phyloP scores from a whole-genome alignment of 2,888 invertebrate species.

The Tenthredo scrophulariae region DNA sequence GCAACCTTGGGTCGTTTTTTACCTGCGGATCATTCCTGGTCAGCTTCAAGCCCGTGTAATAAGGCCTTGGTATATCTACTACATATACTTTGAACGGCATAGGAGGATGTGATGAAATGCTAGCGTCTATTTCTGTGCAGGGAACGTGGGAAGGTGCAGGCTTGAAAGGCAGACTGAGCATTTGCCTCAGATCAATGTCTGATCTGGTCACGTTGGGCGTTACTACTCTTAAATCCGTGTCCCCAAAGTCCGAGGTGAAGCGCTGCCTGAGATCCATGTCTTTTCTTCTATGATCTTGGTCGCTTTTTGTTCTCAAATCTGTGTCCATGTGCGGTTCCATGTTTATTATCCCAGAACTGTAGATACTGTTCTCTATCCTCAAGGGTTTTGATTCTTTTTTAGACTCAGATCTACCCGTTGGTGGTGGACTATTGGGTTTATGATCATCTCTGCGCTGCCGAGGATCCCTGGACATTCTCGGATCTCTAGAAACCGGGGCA shows the following conservation, averaged over 20 bases:
- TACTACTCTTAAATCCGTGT: conserved; percentile 83
- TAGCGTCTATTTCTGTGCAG: conserved; percentile 92
- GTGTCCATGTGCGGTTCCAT: conserved; percentile 73
- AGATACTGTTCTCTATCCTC: conserved; percentile 75
- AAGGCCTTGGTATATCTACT: conserved; percentile 86
- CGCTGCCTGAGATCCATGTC: conserved; percentile 81
- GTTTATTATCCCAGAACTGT: conserved; percentile 74
- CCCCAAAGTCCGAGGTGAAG: conserved; percentile 79
- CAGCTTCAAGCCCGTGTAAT: conserved; percentile 87
- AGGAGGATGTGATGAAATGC: conserved; percentile 88
- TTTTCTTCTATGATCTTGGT: conserved; percentile 75
- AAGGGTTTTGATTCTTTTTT: conserved; percentile 69
- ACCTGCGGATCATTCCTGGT: conserved; percentile 86
- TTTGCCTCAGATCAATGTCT: conserved; percentile 87
- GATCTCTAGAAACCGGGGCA: conserved; percentile 71
- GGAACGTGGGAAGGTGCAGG: conserved; percentile 90
- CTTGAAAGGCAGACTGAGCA: conserved; percentile 87
- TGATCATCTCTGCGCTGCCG: conserved; percentile 62
- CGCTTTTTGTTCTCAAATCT: conserved; percentile 72
- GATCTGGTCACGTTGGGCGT: conserved; percentile 72
- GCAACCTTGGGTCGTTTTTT: conserved; percentile 87
- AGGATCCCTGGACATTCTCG: conserved; percentile 75
- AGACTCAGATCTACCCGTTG: conserved; percentile 61
- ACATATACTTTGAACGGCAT: conserved; percentile 84
- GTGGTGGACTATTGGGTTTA: conserved; percentile 59